These are phyloP conservation scores for Orchestes rusci DNA, from an alignment of 2,888 invertebrate species.

Conservation along the genomic window DNA sequence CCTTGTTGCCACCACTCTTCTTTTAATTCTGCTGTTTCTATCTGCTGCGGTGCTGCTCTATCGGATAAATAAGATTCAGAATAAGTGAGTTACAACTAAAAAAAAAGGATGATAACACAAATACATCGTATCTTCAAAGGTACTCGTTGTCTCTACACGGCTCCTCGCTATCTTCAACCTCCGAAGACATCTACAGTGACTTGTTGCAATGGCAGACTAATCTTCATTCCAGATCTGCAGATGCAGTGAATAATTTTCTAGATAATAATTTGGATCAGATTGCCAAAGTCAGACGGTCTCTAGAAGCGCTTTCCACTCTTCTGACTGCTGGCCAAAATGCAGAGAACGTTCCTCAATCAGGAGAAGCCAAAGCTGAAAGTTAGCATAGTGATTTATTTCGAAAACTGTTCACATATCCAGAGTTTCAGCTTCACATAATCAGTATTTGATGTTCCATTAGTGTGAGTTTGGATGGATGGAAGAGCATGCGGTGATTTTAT, in stretches of 20 bases:
- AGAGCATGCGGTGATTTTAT: too few relatives aligned
- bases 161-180: constrained; percentile 34
- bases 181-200: constrained; percentile 59
- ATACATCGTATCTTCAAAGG: constrained; percentile 9
- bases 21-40: constrained; percentile 50
- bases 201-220: constrained; percentile 62
- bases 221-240: constrained; percentile 63
- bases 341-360: not conserved
- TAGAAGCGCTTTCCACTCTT: constrained; percentile 71
- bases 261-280: constrained; percentile 73
- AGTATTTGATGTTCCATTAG: too few relatives aligned
- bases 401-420: constrained; percentile 1
- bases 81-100: constrained; percentile 28
- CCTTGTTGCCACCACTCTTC: constrained; percentile 48
- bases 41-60: constrained; percentile 53
- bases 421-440: too few relatives aligned
- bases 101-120: too few relatives aligned
- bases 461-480: too few relatives aligned
- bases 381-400: constrained; percentile 2
- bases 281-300: constrained; percentile 72
- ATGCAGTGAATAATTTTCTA: constrained; percentile 66
- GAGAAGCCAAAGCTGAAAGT: constrained; percentile 1
- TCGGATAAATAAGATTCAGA: constrained; percentile 48
- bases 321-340: constrained; percentile 29
- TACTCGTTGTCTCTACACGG: constrained; percentile 30